Percentiles rank a stretch among this genome's conserved stretches.
These are phyloP conservation scores for Graptemys geographica DNA, from an alignment of 2,797 vertebrate species.

Conservation along the genomic window DNA sequence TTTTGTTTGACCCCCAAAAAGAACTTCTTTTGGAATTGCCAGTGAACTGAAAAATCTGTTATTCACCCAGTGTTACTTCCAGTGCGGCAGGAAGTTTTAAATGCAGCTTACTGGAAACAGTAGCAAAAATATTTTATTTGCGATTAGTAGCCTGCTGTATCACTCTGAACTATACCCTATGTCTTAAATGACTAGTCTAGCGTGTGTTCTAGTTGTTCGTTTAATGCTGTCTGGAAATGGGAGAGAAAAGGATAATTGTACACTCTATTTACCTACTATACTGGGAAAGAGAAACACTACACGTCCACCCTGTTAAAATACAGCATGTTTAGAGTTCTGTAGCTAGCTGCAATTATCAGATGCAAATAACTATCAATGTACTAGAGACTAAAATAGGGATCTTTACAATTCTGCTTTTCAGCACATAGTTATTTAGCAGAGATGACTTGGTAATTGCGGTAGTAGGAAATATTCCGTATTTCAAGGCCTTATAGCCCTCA, in stretches of 20 bases:
- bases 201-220: neutral
- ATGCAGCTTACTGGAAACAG: constrained; percentile 8
- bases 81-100: neutral
- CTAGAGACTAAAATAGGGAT: fast-evolving
- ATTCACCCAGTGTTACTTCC: too few relatives aligned
- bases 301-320: neutral
- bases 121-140: neutral
- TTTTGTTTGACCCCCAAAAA: too few relatives aligned
- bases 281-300: neutral
- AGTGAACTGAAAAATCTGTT: too few relatives aligned
- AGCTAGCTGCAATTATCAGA: neutral
- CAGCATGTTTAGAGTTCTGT: neutral
- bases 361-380: neutral
- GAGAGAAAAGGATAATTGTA: neutral
- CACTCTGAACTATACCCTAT: neutral
- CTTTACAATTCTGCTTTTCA: neutral
- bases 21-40: too few relatives aligned
- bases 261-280: neutral
- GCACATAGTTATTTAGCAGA: neutral
- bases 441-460: fast-evolving
- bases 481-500: fast-evolving
- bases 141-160: constrained; percentile 3
- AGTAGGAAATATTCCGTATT: neutral
- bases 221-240: neutral
- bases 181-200: neutral